Evolutionary conservation across 1,140 invertebrate genomes (phyloP), one percentile per base, ranked within the genome.

Genomic region (Ips typographus): DNA sequence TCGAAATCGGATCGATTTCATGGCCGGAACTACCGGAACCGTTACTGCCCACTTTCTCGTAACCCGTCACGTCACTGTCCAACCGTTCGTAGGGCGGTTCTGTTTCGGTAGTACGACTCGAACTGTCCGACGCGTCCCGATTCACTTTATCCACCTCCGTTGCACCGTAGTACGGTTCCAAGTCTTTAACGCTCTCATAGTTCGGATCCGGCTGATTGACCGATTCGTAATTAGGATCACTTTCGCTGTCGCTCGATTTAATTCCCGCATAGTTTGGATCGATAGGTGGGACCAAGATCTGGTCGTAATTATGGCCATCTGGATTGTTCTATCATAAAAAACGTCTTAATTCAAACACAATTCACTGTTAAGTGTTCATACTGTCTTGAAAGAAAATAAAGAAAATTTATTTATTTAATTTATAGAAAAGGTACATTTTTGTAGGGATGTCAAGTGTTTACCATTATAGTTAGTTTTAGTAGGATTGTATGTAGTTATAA

Each of bases 231-330:
- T 80, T 80, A 3, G 84, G 84, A 77, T 85, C 84, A 22, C 72
- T 73, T 76, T 91, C 90, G 72, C 89, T 92, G 3, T 86, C 88
- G 1, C 85, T 87, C 2, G 85, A 85, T 71, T 87, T 88, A 1
- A 86, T 78, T 0, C 84, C 84, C 0, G 82, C 81, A 61, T 84
- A 85, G 73, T 82, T 83, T 0, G 81, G 82, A 47, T 85, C 83
- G 41, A 59, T 36, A 1, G 65, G 63, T 62, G 85, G 83, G 71
- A 87, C 85, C 0, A 87, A 85, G 83, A 91, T 87, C 2, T 89
- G 91, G 76, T 91, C 90, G 72, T 91, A 92, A 74, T 85, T 85
- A 0, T 84, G 84, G 66, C 85, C 84, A 0, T 84, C 76, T 38
- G 71, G 56, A 41, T 51, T 65, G 8, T 72, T 71, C 56, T 52